Evolutionary conservation across 2,113 vertebrate species (phyloP), one percentile per base, ranked within the genome.

Genomic region (Baryphthengus martii): DNA sequence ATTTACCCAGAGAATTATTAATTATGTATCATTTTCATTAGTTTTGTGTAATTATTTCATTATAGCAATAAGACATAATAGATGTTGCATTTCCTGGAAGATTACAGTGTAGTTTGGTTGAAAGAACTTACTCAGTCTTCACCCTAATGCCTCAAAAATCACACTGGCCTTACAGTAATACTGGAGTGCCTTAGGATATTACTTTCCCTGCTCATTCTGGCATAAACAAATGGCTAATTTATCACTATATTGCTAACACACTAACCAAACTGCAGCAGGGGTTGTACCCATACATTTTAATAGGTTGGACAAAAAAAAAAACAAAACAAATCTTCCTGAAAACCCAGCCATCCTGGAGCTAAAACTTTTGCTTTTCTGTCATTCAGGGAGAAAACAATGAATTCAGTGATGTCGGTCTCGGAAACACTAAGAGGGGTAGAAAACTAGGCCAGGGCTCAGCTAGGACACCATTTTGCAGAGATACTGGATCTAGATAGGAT

Each of bases 1-100:
- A 89, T 97, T 94, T 95, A 90, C 73, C 63, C n/a, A 82, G 88
- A 94, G 74, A 93, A 94, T 96, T 97, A 91, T 93, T 88, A 93
- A 96, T 35, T 93, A 93, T 8, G 4, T 91, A 76, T 96, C 90
- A 93, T 96, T 97, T 96, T 97, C 91, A 93, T 96, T 95, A 93
- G 92, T 96, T 97, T 96, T 91, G 78, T 96, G 49, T 96, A 96
- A 95, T 97, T 97, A 96, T 96, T 97, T 97, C 84, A 96, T 97
- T 96, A 94, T 85, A 91, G 72, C 92, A 97, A 89, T 96, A 91
- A 90, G 89, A 52, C 91, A 91, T 96, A 96, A 95, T 96, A 97
- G 96, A 74, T 2, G 0, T 82, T 87, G 80, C 84, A 88, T 96
- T 97, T 97, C 88, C 90, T 94, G 88, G 72, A 95, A 86, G 89